Conservation (phyloP, 2,888 invertebrate species). For the Eurytoma californica region DNA sequence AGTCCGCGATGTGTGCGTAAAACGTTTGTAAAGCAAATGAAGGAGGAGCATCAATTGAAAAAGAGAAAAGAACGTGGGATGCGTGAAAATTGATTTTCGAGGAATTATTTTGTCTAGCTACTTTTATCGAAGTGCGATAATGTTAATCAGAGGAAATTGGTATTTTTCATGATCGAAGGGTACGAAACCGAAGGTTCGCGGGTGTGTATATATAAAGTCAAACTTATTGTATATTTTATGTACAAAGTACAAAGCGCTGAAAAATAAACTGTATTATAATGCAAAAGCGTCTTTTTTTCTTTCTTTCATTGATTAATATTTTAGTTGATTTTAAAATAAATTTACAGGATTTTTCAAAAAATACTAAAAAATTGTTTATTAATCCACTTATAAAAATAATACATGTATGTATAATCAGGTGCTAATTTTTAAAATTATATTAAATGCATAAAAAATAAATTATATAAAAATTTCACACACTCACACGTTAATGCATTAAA, state of each 20-base stretch:
- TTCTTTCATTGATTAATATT: not conserved
- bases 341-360: not conserved
- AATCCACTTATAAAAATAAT: no score
- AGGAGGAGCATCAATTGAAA: not conserved
- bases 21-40: slow-evolving; percentile 1
- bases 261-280: slow-evolving; percentile 68
- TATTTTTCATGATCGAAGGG: slow-evolving; percentile 58
- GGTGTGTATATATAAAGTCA: slow-evolving; percentile 62
- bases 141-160: slow-evolving; percentile 49
- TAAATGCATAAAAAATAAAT: no score
- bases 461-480: no score
- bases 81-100: slow-evolving; percentile 59
- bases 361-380: no score
- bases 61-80: not conserved
- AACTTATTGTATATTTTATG: slow-evolving; percentile 64
- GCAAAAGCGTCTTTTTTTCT: slow-evolving; percentile 12
- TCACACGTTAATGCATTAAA: no score
- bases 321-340: not conserved
- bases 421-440: no score
- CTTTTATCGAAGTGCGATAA: slow-evolving; percentile 55
- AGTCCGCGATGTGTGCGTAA: slow-evolving; percentile 16
- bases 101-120: slow-evolving; percentile 63
- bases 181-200: slow-evolving; percentile 33
- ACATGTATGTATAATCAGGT: no score
- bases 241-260: slow-evolving; percentile 65